These are phyloP conservation scores for Lymantria dispar DNA, from an alignment of 2,888 invertebrate genomes.

Conservation along the genomic window DNA sequence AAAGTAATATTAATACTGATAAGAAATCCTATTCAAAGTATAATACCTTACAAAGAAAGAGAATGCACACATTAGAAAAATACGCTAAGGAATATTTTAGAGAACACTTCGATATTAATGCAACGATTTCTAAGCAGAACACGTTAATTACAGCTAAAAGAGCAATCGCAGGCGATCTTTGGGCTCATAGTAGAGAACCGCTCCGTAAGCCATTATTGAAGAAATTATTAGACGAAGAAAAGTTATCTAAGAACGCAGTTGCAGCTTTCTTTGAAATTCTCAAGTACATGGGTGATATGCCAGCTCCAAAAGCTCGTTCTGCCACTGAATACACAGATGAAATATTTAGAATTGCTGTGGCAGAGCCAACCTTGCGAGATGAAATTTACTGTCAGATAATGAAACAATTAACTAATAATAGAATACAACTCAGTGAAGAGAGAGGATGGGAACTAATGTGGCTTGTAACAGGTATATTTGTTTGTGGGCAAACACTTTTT, in stretches of 20 bases:
- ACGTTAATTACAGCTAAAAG: constrained; percentile 86
- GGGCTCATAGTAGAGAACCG: constrained; percentile 91
- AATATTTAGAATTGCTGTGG: constrained; percentile 90
- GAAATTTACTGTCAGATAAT: constrained; percentile 97
- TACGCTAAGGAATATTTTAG: constrained; percentile 93
- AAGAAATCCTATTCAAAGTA: constrained; percentile 72
- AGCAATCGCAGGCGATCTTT: constrained; percentile 87
- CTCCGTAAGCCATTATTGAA: constrained; percentile 91
- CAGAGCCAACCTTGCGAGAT: constrained; percentile 90
- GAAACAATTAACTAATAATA: constrained; percentile 95
- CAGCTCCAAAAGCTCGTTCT: constrained; percentile 88
- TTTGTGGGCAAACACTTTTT: constrained; percentile 88
- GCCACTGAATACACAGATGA: constrained; percentile 94
- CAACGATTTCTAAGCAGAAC: constrained; percentile 84
- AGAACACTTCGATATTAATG: constrained; percentile 64
- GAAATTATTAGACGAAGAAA: constrained; percentile 87
- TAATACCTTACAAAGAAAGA: constrained; percentile 84
- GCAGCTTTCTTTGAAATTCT: constrained; percentile 89
- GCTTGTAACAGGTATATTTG: constrained; percentile 92
- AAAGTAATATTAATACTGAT: constrained; percentile 74
- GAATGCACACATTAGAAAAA: constrained; percentile 91
- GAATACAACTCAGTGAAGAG: constrained; percentile 92
- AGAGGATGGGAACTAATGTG: constrained; percentile 98
- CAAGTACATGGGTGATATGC: constrained; percentile 94
- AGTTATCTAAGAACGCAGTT: constrained; percentile 87